Conservation (phyloP, 1,140 invertebrate genomes). For the Euglossa dilemma region DNA sequence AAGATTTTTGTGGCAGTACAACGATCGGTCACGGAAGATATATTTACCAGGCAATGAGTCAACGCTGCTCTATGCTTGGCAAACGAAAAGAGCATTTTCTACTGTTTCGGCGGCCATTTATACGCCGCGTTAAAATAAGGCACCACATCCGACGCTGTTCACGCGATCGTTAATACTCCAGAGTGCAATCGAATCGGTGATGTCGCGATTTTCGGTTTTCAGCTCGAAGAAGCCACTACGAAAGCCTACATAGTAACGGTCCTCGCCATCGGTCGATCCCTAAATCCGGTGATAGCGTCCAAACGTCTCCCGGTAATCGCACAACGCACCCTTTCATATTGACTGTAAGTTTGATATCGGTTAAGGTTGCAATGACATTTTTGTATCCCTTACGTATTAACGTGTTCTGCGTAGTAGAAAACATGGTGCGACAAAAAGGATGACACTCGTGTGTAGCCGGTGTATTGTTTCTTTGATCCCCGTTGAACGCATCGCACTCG, state of each 20-base stretch:
- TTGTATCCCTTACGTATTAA: background rate
- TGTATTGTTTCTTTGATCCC: slow-evolving; percentile 53
- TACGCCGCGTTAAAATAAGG: slow-evolving; percentile 77
- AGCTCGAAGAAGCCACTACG: slow-evolving; percentile 1
- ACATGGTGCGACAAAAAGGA: slow-evolving; percentile 13
- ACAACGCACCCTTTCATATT: slow-evolving; percentile 19
- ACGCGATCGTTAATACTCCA: slow-evolving; percentile 59
- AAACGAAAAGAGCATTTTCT: background rate
- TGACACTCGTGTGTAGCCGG: background rate
- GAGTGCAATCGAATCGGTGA: slow-evolving; percentile 44
- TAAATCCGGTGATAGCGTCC: background rate
- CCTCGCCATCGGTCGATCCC: slow-evolving; percentile 2
- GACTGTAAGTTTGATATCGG: slow-evolving; percentile 31
- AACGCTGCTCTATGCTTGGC: slow-evolving; percentile 3
- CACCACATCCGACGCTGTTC: slow-evolving; percentile 76
- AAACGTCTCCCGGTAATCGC: background rate
- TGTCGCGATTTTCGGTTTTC: background rate
- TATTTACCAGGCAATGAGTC: background rate
- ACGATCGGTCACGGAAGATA: slow-evolving; percentile 16
- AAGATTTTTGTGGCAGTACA: slow-evolving; percentile 38
- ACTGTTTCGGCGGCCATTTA: slow-evolving; percentile 75
- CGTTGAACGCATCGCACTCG: slow-evolving; percentile 36
- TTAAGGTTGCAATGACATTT: background rate
- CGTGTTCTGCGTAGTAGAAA: slow-evolving; percentile 3
- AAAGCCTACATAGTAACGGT: background rate